Conservation (phyloP, 2,888 invertebrate genomes). For the Tanytarsus gracilentus region DNA sequence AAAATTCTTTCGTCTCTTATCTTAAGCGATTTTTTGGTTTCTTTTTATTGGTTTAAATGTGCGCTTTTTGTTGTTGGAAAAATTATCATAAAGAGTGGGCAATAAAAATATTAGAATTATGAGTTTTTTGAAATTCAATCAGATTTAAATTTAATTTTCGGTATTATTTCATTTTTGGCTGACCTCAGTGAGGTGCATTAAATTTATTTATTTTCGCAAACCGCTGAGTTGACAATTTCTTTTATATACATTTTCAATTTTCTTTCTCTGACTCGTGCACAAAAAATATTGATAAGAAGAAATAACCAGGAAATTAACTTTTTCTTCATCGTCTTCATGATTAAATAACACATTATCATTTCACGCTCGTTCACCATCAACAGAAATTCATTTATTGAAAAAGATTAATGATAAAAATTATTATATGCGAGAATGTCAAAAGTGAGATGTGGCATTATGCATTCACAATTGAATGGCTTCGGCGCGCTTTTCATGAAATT, state of each 20-base stretch:
- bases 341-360: background rate
- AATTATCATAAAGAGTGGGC: conserved; percentile 18
- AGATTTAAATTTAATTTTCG: too few relatives aligned
- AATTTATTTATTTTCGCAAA: too few relatives aligned
- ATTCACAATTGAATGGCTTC: background rate
- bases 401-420: conserved; percentile 17
- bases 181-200: too few relatives aligned
- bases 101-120: conserved; percentile 2
- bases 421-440: background rate
- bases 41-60: conserved; percentile 23
- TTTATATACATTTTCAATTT: too few relatives aligned
- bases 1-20: conserved; percentile 24
- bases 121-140: too few relatives aligned
- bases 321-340: conserved; percentile 2
- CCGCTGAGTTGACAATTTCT: background rate
- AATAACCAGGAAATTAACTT: conserved; percentile 14
- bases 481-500: background rate
- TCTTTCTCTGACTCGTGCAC: too few relatives aligned
- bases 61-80: background rate
- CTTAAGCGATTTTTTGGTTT: conserved; percentile 20
- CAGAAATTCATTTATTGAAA: background rate
- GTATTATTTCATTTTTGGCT: too few relatives aligned
- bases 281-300: background rate
- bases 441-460: background rate
- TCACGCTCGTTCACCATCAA: background rate